Conservation (phyloP, 2,113 vertebrate species). For the Procapra przewalskii region DNA sequence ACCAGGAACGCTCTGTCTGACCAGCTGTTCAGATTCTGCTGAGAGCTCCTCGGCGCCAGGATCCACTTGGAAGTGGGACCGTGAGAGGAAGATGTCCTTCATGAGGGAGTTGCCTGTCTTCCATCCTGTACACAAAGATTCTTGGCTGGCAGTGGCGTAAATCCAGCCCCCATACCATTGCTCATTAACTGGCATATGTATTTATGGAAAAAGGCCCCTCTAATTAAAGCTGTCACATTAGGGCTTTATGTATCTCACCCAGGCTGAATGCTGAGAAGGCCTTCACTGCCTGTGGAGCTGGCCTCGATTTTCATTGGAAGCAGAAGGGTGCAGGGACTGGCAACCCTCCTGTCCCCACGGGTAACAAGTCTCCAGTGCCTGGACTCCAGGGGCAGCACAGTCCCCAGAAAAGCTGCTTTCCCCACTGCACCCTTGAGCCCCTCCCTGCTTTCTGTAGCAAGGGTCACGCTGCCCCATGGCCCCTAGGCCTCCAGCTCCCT, state of each 20-base stretch:
- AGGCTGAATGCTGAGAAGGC: not conserved
- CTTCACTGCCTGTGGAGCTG: not conserved
- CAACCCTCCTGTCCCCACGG: too few species aligned
- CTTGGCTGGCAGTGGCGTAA: fast-evolving
- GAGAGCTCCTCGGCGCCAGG: fast-evolving
- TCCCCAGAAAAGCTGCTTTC: too few species aligned
- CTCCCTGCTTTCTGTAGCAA: not conserved
- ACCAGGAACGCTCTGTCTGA: fast-evolving
- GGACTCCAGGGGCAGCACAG: not conserved
- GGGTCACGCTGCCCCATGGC: fast-evolving
- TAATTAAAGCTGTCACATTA: not conserved
- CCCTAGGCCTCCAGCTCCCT: not conserved
- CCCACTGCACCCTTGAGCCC: not conserved
- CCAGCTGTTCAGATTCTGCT: fast-evolving
- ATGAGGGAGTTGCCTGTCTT: fast-evolving
- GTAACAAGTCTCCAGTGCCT: not conserved
- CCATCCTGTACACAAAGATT: not conserved
- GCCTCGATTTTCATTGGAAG: not conserved
- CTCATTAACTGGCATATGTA: not conserved
- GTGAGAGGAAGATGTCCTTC: not conserved
- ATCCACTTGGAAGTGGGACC: fast-evolving
- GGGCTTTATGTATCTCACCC: not conserved
- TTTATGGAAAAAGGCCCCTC: not conserved
- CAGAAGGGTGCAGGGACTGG: fast-evolving
- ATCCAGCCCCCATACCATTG: not conserved